These are phyloP conservation scores for Hucho hucho DNA, from an alignment of 2,113 vertebrate genomes.

Conservation along the genomic window DNA sequence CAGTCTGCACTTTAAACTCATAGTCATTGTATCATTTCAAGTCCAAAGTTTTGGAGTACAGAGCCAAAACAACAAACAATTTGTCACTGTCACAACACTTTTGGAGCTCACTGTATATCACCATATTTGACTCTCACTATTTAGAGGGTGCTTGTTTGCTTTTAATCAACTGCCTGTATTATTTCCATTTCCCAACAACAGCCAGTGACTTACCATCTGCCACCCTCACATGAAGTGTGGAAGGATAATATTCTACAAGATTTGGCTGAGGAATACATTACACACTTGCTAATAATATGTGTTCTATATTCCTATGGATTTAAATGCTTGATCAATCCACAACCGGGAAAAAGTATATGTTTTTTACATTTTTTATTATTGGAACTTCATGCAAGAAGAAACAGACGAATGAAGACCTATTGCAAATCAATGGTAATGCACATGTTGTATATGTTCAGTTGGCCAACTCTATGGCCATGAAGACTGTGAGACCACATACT, in stretches of 20 bases:
- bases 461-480: neutral
- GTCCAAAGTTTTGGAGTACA: no score
- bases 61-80: no score
- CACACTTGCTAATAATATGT: no score
- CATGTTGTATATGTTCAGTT: no score
- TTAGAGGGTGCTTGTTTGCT: constrained; percentile 38
- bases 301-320: no score
- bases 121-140: neutral
- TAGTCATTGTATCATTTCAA: no score
- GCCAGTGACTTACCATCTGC: constrained; percentile 52
- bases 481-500: neutral
- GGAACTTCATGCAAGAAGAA: no score
- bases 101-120: neutral
- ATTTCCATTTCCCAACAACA: constrained; percentile 48
- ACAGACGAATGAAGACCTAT: no score
- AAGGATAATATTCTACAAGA: constrained; percentile 36
- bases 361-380: no score
- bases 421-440: no score
- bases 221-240: constrained; percentile 50
- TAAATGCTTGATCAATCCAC: constrained; percentile 25
- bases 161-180: constrained; percentile 49
- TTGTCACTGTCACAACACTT: no score
- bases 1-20: no score
- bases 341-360: neutral
- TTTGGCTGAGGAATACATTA: constrained; percentile 7